A percentile compares a stretch with the other conserved stretches of the same genome.
These are phyloP conservation scores for Lingula anatina DNA, from an alignment of 2,888 invertebrate species.

Conservation along the genomic window DNA sequence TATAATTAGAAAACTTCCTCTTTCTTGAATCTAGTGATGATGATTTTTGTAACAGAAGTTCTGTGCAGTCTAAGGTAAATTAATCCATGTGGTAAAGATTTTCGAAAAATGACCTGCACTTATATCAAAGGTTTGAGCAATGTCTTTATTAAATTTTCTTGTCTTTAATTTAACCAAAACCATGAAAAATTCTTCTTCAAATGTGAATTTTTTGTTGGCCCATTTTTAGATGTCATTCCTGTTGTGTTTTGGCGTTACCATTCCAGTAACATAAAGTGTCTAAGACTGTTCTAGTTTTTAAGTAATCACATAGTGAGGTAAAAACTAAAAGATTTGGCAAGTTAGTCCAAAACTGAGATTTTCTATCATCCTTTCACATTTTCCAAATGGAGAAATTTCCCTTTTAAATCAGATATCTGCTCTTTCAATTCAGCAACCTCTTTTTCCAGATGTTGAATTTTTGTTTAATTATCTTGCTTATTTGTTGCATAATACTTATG, in stretches of 20 bases:
- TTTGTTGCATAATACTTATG: too few relatives aligned
- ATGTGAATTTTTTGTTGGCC: conserved; percentile 9
- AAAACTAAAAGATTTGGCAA: conserved; percentile 11
- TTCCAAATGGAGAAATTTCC: conserved; percentile 3
- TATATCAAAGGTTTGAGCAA: too few relatives aligned
- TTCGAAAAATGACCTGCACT: conserved; percentile 7
- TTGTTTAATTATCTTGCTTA: too few relatives aligned
- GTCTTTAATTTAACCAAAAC: conserved; percentile 13
- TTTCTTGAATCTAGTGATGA: conserved; percentile 10
- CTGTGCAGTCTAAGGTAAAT: conserved; percentile 12
- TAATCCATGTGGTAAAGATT: conserved; percentile 9
- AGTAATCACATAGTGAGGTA: conserved; percentile 4
- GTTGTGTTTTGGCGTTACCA: too few relatives aligned
- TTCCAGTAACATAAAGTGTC: conserved; percentile 5
- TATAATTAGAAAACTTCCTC: conserved; percentile 10
- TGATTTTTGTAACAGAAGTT: conserved; percentile 9
- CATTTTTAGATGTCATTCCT: too few relatives aligned
- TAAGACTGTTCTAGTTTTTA: conserved; percentile 2
- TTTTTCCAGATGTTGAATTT: too few relatives aligned
- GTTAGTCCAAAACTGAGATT: conserved; percentile 13
- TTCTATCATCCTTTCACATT: conserved; percentile 9
- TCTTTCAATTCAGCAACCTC: too few relatives aligned
- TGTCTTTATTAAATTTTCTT: conserved; percentile 12
- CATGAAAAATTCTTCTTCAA: conserved; percentile 13
- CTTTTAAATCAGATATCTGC: too few relatives aligned